These are phyloP conservation scores for Cloeon dipterum DNA, from an alignment of 2,888 invertebrate species.

Conservation along the genomic window DNA sequence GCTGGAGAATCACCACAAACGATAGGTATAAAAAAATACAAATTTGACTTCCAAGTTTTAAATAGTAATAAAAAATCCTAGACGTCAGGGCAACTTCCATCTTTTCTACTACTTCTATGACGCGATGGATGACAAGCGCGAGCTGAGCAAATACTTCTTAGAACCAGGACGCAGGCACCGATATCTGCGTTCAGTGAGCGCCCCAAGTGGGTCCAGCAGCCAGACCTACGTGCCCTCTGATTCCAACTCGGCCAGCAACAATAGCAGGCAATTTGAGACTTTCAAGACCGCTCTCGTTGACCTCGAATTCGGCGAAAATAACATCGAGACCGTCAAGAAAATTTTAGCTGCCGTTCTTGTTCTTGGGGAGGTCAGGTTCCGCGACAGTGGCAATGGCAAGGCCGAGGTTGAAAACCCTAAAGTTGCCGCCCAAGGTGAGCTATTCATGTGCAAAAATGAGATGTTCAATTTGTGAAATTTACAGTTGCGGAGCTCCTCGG, in stretches of 20 bases:
- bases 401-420: constrained; percentile 52
- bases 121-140: constrained; percentile 43
- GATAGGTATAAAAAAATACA: constrained; percentile 11
- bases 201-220: constrained; percentile 2
- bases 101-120: constrained; percentile 80
- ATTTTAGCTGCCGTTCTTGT: constrained; percentile 50
- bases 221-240: neutral
- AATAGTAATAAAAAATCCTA: constrained; percentile 21
- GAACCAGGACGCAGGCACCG: constrained; percentile 43
- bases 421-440: constrained; percentile 32
- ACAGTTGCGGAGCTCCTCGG: constrained; percentile 48
- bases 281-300: constrained; percentile 3
- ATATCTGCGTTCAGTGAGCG: constrained; percentile 33
- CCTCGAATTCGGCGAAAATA: constrained; percentile 47
- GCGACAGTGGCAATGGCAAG: constrained; percentile 33
- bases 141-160: constrained; percentile 39
- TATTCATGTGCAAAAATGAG: no score
- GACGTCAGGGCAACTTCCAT: constrained; percentile 72
- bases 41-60: neutral
- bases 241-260: neutral
- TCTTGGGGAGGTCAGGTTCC: constrained; percentile 58
- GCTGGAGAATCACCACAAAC: constrained; percentile 51
- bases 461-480: constrained; percentile 2
- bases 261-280: neutral
- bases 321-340: constrained; percentile 43